Base-by-base conservation (phyloP, 2,113 vertebrate species). In the Sprattus sprattus region DNA sequence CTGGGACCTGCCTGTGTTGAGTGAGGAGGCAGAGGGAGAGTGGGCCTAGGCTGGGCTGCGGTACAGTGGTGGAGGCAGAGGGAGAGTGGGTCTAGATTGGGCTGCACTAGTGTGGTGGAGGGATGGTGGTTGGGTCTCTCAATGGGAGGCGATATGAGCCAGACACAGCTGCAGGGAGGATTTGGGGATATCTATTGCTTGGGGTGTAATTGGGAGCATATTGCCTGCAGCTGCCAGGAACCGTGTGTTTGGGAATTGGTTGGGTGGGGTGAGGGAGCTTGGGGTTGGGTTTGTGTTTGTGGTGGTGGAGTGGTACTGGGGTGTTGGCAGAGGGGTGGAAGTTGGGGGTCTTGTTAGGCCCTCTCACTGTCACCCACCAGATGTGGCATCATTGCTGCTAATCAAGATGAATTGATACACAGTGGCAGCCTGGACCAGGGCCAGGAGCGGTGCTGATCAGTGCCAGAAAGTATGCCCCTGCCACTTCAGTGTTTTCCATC, bases 361-460 rank as follows among this genome's bases (percentile, higher is more conserved):
- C 81, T 60, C 2, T 86, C 81, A 9, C 60, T 84, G 39, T 84
- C 54, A 25, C 52, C 67, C 82, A 83, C 82, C 85, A 81, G 85
- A 86, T 86, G 82, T 83, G 82, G 81, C 84, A 20, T 84, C 84
- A 87, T 87, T 39, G 44, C 64, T 57, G 25, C 75, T 84, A 81
- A 87, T 87, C 64, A 81, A 54, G 47, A 67, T 57, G 83, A 86
- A 83, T 46, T 78, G 75, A 83, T 54, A 57, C 54, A 81, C 75
- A 87, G 49, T 87, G 75, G 47, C 71, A 50, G 84, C 84, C 86
- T 87, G 86, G 86, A 83, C 25, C n/a, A 47, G 39, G 64, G 52
- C 86, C 75, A 20, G 11, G 80, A 15, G 67, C 28, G 0, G 67
- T 2, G 67, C 11, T 9, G 67, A 4, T 28, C 67, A 13, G 67